Evolutionary conservation across 1,140 invertebrate genomes (phyloP).

Genomic region (Kradibia gibbosae): DNA sequence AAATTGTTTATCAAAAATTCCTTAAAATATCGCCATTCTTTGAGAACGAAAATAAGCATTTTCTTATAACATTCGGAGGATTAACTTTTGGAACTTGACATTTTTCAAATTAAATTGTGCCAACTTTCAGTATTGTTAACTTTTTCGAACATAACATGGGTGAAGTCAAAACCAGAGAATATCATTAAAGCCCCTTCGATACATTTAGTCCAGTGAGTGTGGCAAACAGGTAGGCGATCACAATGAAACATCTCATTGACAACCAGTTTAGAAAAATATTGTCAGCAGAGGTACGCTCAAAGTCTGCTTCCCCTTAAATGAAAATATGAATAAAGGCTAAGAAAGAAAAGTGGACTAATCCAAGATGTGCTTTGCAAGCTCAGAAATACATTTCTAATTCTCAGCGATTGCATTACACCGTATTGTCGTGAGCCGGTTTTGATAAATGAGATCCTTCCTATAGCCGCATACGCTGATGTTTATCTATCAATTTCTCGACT

Average conservation of each 20-base stretch:
- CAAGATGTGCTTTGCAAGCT: background rate
- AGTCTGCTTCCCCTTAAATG: no score
- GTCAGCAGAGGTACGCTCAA: no score
- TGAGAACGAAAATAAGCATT: slow-evolving; percentile 31
- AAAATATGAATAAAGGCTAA: background rate
- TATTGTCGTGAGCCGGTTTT: background rate
- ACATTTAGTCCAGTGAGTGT: no score
- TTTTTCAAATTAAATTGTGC: slow-evolving; percentile 4
- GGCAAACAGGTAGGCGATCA: no score
- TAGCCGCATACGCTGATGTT: background rate
- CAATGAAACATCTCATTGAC: no score
- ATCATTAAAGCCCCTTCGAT: no score
- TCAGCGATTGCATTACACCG: background rate
- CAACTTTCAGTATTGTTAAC: background rate
- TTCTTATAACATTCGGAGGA: background rate
- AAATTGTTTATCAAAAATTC: slow-evolving; percentile 5
- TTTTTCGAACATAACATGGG: background rate
- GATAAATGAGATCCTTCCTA: slow-evolving; percentile 27
- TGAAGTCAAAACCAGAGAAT: no score
- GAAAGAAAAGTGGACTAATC: background rate
- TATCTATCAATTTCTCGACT: slow-evolving; percentile 36
- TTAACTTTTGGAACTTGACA: background rate
- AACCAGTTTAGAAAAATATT: no score
- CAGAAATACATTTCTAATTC: slow-evolving; percentile 28
- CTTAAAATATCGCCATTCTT: background rate